Percentiles rank a stretch among this genome's conserved stretches.
Conservation (phyloP, 2,113 vertebrate genomes). For the Apistogramma diplotaenia region DNA sequence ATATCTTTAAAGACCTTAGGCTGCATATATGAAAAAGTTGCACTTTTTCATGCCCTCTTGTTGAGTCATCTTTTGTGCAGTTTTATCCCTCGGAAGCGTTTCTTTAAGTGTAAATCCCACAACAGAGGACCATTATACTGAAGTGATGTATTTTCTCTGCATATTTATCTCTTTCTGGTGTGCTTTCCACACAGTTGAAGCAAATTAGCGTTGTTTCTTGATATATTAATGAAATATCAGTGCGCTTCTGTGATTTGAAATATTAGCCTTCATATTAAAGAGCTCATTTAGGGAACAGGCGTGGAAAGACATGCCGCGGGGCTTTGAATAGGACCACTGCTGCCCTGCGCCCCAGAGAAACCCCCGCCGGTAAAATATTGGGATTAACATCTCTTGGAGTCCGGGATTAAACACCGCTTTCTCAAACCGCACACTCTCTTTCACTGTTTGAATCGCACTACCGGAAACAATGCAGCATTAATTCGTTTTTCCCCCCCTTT, state of each 20-base stretch:
- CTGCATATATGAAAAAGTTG: not conserved
- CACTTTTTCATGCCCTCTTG: not conserved
- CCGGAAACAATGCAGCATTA: slow-evolving; percentile 52
- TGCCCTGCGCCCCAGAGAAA: slow-evolving; percentile 66
- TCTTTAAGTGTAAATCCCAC: not conserved
- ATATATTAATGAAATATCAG: not conserved
- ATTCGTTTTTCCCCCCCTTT: not conserved
- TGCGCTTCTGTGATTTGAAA: not conserved
- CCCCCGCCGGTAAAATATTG: slow-evolving; percentile 72
- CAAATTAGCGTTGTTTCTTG: not conserved
- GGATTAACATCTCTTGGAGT: slow-evolving; percentile 78
- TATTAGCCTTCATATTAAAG: not conserved
- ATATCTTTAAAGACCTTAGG: not conserved
- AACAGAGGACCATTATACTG: not conserved
- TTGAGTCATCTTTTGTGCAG: not conserved
- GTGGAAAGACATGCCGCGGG: slow-evolving; percentile 46
- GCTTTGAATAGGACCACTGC: slow-evolving; percentile 58
- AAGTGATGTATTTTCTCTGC: not conserved
- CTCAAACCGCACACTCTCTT: slow-evolving; percentile 61
- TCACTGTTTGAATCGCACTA: slow-evolving; percentile 57
- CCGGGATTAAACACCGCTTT: slow-evolving; percentile 74
- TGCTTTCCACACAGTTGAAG: not conserved
- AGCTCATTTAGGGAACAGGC: slow-evolving; percentile 27
- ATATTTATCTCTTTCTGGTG: not conserved
- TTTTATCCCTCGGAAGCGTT: not conserved